These are phyloP conservation scores for Eremophila alpestris DNA, from an alignment of 2,797 vertebrate genomes.

Conservation along the genomic window DNA sequence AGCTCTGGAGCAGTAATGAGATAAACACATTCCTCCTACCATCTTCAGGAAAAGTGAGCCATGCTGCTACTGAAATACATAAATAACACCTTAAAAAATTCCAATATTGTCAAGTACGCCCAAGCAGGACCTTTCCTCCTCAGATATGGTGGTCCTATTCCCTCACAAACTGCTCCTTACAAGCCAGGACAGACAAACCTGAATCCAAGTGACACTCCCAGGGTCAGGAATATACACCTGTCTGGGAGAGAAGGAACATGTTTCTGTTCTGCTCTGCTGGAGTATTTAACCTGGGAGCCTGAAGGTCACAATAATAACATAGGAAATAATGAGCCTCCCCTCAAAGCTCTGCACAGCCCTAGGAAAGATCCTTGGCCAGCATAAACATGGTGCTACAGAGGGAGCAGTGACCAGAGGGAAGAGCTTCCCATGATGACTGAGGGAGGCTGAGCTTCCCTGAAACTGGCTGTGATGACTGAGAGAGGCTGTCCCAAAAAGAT, in stretches of 20 bases:
- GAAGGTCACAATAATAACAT: not conserved
- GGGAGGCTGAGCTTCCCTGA: not conserved
- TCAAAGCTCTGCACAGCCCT: not conserved
- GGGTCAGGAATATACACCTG: not conserved
- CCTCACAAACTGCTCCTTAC: not conserved
- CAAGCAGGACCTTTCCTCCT: not conserved
- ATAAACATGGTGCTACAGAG: not conserved
- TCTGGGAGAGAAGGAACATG: not conserved
- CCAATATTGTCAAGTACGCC: constrained; percentile 20
- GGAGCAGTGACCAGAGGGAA: not conserved
- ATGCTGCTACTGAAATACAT: not conserved
- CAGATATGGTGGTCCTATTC: not conserved
- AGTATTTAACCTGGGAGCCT: not conserved
- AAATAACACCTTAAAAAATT: constrained; percentile 18
- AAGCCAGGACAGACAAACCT: not conserved
- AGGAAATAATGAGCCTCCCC: not conserved
- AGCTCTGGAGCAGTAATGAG: not conserved
- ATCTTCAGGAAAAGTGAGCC: not conserved
- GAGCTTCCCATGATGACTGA: not conserved
- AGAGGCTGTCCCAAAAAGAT: not conserved
- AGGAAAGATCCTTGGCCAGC: not conserved
- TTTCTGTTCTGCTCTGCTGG: not conserved
- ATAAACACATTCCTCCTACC: not conserved
- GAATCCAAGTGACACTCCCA: not conserved
- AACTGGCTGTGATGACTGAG: accelerated